phyloP scores from a whole-genome alignment of 2,888 invertebrate genomes.

The Apodemia zela region DNA sequence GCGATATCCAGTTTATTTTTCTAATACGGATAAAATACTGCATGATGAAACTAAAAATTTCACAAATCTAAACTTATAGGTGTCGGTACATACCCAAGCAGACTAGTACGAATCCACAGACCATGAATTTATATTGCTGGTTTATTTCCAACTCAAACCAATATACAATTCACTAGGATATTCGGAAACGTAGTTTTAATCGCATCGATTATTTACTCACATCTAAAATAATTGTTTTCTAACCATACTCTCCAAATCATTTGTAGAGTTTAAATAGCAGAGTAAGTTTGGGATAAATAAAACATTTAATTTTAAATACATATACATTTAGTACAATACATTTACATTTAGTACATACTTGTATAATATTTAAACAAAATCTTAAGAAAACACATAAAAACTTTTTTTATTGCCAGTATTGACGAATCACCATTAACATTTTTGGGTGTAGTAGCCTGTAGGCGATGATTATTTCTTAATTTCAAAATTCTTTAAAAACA shows the following conservation, averaged over 20 bases:
- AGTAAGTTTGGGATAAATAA: background rate
- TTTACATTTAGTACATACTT: too few species aligned
- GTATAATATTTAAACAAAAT: too few species aligned
- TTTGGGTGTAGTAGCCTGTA: too few species aligned
- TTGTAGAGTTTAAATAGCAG: background rate
- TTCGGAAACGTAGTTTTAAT: slow-evolving; percentile 7
- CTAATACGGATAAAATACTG: slow-evolving; percentile 5
- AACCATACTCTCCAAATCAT: background rate
- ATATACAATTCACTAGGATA: slow-evolving; percentile 4
- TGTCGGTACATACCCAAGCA: slow-evolving; percentile 32
- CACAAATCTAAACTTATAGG: slow-evolving; percentile 7
- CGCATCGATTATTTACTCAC: slow-evolving; percentile 10
- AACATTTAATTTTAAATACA: background rate
- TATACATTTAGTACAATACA: too few species aligned
- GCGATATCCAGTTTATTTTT: background rate
- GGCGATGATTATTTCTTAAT: too few species aligned
- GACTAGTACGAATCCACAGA: slow-evolving; percentile 42
- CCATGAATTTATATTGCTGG: slow-evolving; percentile 75
- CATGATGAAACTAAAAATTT: slow-evolving; percentile 8
- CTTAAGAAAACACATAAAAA: too few species aligned
- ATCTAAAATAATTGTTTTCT: slow-evolving; percentile 15
- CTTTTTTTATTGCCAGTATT: too few species aligned
- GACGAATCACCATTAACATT: too few species aligned
- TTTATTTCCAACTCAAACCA: slow-evolving; percentile 63
- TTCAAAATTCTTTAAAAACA: too few species aligned